phyloP scores from a whole-genome alignment of 2,113 vertebrate species.

The Fukomys damarensis region DNA sequence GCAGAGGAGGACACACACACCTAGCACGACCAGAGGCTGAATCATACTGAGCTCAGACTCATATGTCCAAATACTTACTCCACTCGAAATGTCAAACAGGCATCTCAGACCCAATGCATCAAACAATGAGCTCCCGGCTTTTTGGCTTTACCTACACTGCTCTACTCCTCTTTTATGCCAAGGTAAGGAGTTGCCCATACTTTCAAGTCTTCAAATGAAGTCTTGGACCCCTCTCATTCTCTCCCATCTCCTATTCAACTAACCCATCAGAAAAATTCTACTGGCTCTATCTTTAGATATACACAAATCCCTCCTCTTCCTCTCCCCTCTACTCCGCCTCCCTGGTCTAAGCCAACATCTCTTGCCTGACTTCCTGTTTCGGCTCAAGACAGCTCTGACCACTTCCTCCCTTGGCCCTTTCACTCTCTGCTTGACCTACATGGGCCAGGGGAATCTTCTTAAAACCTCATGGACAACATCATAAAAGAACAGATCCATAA shows the following conservation, averaged over 20 bases:
- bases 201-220: background rate
- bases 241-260: background rate
- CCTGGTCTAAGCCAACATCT: background rate
- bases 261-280: background rate
- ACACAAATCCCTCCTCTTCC: background rate
- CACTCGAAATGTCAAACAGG: background rate
- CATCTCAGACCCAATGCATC: background rate
- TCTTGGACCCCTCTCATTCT: background rate
- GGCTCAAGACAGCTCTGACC: background rate
- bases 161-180: background rate
- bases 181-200: background rate
- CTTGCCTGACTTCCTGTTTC: background rate
- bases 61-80: background rate
- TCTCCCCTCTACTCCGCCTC: background rate
- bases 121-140: background rate
- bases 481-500: conserved; percentile 11
- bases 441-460: background rate
- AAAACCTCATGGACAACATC: background rate
- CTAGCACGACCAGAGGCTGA: background rate
- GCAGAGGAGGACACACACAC: background rate
- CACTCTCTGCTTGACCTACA: background rate
- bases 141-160: background rate
- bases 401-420: background rate
- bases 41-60: conserved; percentile 6
- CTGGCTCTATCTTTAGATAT: background rate